phyloP scores from a whole-genome alignment of 2,113 vertebrate species.

The Macrotis lagotis region DNA sequence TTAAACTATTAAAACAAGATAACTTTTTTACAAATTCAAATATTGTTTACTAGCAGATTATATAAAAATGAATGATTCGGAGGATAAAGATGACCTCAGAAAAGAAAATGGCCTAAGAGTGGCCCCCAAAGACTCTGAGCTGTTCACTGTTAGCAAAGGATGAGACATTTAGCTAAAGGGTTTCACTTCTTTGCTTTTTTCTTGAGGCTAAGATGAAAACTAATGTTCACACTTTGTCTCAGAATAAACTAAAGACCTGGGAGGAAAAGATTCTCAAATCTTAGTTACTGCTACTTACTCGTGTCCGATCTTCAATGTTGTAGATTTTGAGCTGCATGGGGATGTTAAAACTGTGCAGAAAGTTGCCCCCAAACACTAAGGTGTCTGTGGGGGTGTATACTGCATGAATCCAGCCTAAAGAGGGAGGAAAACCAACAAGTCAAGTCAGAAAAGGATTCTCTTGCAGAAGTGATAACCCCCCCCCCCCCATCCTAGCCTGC shows the following conservation, averaged over 20 bases:
- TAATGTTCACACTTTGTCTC: conserved; percentile 3
- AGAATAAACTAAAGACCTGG: conserved; percentile 13
- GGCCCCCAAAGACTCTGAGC: conserved; percentile 17
- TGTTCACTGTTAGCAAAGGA: neutral
- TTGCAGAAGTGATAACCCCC: neutral
- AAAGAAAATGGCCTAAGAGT: neutral
- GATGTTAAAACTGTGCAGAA: conserved; percentile 99
- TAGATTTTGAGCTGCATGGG: conserved; percentile 99
- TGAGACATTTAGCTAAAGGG: conserved; percentile 6
- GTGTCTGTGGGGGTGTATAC: conserved; percentile 99
- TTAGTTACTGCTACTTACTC: conserved; percentile 84
- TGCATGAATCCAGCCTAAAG: conserved; percentile 97
- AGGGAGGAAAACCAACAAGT: conserved; percentile 30
- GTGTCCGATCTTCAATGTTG: conserved; percentile 96
- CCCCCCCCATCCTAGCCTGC: neutral
- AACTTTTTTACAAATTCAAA: neutral
- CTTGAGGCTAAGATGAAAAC: conserved; percentile 7
- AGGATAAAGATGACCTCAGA: neutral
- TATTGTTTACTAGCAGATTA: neutral
- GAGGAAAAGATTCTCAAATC: neutral
- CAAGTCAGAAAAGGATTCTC: conserved; percentile 16
- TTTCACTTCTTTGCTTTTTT: conserved; percentile 5
- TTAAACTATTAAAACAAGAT: conserved; percentile 29
- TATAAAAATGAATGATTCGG: conserved; percentile 46
- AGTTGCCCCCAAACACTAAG: conserved; percentile 97